Percentiles rank a stretch among this genome's conserved stretches.
phyloP scores from a whole-genome alignment of 2,888 invertebrate species.

The Megastigmus dorsalis region DNA sequence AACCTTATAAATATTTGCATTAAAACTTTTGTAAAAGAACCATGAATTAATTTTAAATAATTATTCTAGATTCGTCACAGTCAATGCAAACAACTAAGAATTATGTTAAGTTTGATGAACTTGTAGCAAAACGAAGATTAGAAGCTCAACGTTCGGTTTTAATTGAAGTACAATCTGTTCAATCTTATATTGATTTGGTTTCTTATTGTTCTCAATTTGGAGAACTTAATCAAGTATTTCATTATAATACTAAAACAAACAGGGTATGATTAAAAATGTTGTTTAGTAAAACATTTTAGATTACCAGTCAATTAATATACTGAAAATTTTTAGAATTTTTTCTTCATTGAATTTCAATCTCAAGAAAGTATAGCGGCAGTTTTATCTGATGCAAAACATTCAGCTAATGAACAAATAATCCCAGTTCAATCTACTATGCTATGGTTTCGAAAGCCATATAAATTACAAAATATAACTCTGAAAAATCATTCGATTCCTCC shows the following conservation, averaged over 20 bases:
- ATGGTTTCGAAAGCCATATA: conserved; percentile 84
- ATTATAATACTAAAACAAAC: conserved; percentile 75
- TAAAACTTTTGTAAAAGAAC: no score
- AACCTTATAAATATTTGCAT: no score
- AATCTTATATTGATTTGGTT: conserved; percentile 81
- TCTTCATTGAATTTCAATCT: conserved; percentile 83
- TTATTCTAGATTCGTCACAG: conserved; percentile 3
- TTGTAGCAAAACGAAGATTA: conserved; percentile 77
- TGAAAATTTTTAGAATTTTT: conserved; percentile 81
- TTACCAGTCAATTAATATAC: conserved; percentile 31
- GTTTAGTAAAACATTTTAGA: conserved; percentile 19
- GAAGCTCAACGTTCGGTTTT: conserved; percentile 84
- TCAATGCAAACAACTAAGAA: background rate
- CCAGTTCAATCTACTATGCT: conserved; percentile 83
- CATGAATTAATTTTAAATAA: conserved; percentile 7
- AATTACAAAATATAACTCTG: conserved; percentile 70
- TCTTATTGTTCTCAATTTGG: conserved; percentile 83
- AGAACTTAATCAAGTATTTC: conserved; percentile 79
- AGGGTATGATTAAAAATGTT: conserved; percentile 32
- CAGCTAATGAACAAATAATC: conserved; percentile 78
- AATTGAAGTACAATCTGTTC: conserved; percentile 85
- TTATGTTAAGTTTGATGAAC: conserved; percentile 76
- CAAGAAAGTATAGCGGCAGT: conserved; percentile 77
- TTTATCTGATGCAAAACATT: conserved; percentile 77
- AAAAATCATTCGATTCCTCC: no score